These are phyloP conservation scores for Crotalus helleri DNA, from an alignment of 2,113 vertebrate species.

Conservation along the genomic window DNA sequence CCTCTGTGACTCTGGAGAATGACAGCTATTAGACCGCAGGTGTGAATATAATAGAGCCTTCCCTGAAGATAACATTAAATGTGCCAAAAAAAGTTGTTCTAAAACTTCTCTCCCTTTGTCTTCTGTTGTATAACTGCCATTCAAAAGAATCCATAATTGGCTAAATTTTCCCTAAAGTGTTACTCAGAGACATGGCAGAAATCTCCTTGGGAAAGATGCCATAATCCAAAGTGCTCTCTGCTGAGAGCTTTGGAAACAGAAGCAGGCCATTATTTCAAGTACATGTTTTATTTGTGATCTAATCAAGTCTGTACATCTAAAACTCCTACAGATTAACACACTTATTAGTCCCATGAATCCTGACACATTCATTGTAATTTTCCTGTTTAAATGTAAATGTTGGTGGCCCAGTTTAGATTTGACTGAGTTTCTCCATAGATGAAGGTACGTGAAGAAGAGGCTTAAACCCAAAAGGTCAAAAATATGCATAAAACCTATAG, in stretches of 20 bases:
- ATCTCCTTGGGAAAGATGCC: slow-evolving; percentile 12
- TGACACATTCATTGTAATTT: slow-evolving; percentile 41
- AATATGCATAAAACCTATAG: slow-evolving; percentile 10
- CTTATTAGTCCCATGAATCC: slow-evolving; percentile 41
- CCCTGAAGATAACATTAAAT: slow-evolving; percentile 14
- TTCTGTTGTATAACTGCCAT: slow-evolving; percentile 6
- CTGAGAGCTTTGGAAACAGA: slow-evolving; percentile 31
- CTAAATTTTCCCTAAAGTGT: slow-evolving; percentile 35
- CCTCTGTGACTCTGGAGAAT: slow-evolving; percentile 23
- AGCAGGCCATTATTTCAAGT: slow-evolving; percentile 43
- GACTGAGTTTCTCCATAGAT: slow-evolving; percentile 9
- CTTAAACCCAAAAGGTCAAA: slow-evolving; percentile 37
- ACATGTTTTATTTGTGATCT: slow-evolving; percentile 38
- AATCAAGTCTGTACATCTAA: slow-evolving; percentile 44
- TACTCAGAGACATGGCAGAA: neutral
- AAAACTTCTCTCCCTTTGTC: slow-evolving; percentile 26
- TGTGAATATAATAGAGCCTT: slow-evolving; percentile 23
- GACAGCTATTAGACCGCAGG: slow-evolving; percentile 33
- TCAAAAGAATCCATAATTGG: slow-evolving; percentile 22
- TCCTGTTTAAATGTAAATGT: slow-evolving; percentile 62
- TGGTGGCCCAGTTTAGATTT: slow-evolving; percentile 25
- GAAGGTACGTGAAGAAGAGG: slow-evolving; percentile 5
- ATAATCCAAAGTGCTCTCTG: slow-evolving; percentile 12
- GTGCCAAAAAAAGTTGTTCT: slow-evolving; percentile 16
- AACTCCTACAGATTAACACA: slow-evolving; percentile 55